A percentile compares a stretch with the other conserved stretches of the same genome.
Evolutionary conservation across 2,113 vertebrate species (phyloP).

Genomic region (Onychostoma macrolepis): DNA sequence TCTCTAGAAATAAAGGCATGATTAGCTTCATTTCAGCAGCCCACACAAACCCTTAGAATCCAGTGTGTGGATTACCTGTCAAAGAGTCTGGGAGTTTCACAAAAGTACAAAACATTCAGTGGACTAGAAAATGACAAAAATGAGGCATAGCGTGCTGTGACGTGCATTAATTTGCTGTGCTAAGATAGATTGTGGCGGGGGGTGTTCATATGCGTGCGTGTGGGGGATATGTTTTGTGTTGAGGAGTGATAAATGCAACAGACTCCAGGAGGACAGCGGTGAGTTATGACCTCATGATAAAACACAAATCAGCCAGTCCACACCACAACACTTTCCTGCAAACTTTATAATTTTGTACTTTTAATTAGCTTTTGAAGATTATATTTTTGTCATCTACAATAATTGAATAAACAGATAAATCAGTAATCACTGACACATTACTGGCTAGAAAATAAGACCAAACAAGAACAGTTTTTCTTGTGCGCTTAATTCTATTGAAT

Average conservation of each 20-base stretch:
- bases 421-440: slow-evolving; percentile 6
- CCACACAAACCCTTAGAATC: slow-evolving; percentile 26
- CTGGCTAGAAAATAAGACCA: not conserved
- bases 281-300: slow-evolving; percentile 78
- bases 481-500: not conserved
- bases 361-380: slow-evolving; percentile 3
- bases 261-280: slow-evolving; percentile 81
- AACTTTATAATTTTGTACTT: not conserved
- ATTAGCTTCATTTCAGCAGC: slow-evolving; percentile 24
- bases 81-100: slow-evolving; percentile 12
- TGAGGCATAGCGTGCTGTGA: slow-evolving; percentile 68
- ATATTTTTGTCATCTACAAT: not conserved
- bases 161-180: slow-evolving; percentile 65
- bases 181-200: slow-evolving; percentile 84
- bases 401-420: not conserved
- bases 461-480: not conserved
- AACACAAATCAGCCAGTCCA: slow-evolving; percentile 80
- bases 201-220: slow-evolving; percentile 92
- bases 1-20: slow-evolving; percentile 29
- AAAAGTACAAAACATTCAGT: slow-evolving; percentile 42
- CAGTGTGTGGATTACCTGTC: slow-evolving; percentile 2
- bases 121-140: slow-evolving; percentile 69
- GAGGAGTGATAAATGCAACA: slow-evolving; percentile 90
- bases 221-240: slow-evolving; percentile 87
- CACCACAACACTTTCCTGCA: slow-evolving; percentile 54